Evolutionary conservation across 2,888 invertebrate genomes (phyloP).

Genomic region (Macrosiphum euphorbiae): DNA sequence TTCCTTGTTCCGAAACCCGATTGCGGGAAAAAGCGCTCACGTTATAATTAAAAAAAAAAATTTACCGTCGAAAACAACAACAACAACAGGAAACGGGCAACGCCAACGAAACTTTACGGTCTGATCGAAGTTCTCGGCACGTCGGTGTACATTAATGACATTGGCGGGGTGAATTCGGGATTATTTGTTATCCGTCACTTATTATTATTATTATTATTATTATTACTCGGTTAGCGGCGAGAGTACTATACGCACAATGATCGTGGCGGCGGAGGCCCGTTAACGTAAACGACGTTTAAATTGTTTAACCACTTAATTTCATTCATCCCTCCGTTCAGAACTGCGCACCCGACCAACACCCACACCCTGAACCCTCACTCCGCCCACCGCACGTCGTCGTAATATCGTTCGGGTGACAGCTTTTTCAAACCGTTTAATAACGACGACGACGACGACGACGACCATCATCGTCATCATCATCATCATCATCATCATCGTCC

Average conservation of each 20-base stretch:
- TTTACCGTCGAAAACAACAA: neutral
- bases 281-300: constrained; percentile 56
- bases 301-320: constrained; percentile 58
- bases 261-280: constrained; percentile 21
- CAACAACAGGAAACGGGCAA: neutral
- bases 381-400: neutral
- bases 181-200: constrained; percentile 16
- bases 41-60: neutral
- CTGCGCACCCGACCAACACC: neutral
- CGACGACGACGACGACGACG: neutral
- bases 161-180: neutral
- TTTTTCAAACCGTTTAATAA: constrained; percentile 40
- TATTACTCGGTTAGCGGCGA: neutral
- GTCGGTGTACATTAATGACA: neutral
- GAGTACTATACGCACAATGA: neutral
- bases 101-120: constrained; percentile 7
- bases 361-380: neutral
- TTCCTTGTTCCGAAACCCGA: neutral
- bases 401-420: constrained; percentile 43
- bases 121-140: neutral
- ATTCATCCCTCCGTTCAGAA: constrained; percentile 40
- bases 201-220: neutral
- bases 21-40: neutral
- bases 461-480: neutral
- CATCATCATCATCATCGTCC: neutral